Conservation (phyloP, 1,140 invertebrate genomes). For the Drosophila parvula region DNA sequence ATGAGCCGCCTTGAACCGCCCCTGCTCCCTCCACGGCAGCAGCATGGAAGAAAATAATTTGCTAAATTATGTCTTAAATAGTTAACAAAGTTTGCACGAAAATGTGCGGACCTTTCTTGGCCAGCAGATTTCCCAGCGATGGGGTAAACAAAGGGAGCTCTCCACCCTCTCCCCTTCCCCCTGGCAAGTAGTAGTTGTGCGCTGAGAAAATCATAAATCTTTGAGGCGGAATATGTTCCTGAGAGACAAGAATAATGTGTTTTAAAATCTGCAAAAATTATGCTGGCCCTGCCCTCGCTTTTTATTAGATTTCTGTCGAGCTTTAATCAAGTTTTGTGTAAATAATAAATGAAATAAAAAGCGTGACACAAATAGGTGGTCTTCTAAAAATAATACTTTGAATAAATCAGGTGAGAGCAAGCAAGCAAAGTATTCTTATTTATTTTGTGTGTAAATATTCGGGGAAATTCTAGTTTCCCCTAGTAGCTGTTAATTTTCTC, state of each 20-base stretch:
- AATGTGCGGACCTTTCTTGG: constrained; percentile 52
- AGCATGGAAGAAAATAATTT: constrained; percentile 77
- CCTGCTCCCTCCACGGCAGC: constrained; percentile 38
- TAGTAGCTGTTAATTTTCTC: constrained; percentile 45
- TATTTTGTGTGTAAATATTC: constrained; percentile 2
- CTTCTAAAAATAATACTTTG: background rate
- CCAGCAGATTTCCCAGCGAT: constrained; percentile 37
- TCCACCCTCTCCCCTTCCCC: background rate
- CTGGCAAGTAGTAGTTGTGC: constrained; percentile 1
- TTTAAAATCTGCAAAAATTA: constrained; percentile 11
- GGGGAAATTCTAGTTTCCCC: constrained; percentile 4
- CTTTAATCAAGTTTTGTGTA: constrained; percentile 1
- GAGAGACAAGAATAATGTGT: constrained; percentile 9
- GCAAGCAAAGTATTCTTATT: background rate
- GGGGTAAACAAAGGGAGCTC: constrained; percentile 35
- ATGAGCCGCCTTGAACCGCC: constrained; percentile 40
- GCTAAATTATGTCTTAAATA: constrained; percentile 82
- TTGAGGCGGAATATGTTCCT: constrained; percentile 25
- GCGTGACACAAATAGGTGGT: too few relatives aligned
- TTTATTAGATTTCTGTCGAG: background rate
- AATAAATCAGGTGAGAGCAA: background rate
- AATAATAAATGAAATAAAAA: background rate
- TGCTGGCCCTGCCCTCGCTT: background rate
- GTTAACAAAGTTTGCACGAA: constrained; percentile 79
- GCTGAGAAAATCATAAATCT: constrained; percentile 12